A percentile compares a stretch with the other conserved stretches of the same genome.
These are phyloP conservation scores for Coremacera marginata DNA, from an alignment of 2,888 invertebrate species.

Conservation along the genomic window DNA sequence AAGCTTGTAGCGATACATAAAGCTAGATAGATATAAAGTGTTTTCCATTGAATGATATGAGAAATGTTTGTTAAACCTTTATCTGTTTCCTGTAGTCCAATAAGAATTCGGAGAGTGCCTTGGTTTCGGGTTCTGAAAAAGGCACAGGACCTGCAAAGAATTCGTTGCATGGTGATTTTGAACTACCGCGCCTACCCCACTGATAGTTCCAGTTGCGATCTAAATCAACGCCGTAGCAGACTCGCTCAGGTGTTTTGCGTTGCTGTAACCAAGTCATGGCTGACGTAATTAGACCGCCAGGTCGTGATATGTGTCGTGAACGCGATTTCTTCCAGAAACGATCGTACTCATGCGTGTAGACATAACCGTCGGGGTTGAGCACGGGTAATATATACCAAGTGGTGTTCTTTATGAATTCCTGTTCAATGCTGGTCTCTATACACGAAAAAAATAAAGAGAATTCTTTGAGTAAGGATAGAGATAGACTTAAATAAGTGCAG, in stretches of 20 bases:
- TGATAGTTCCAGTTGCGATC: constrained; percentile 84
- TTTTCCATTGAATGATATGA: neutral
- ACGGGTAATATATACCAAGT: constrained; percentile 82
- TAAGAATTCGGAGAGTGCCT: constrained; percentile 75
- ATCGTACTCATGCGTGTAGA: constrained; percentile 79
- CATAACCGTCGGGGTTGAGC: constrained; percentile 84
- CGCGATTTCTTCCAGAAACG: constrained; percentile 86
- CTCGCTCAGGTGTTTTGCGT: constrained; percentile 56
- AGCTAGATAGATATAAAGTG: constrained; percentile 66
- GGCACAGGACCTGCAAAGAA: constrained; percentile 79
- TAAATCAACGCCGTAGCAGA: constrained; percentile 81
- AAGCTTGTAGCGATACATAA: constrained; percentile 76
- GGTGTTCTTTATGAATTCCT: constrained; percentile 62
- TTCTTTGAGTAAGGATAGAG: no score
- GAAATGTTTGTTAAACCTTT: constrained; percentile 68
- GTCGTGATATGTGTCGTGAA: constrained; percentile 70
- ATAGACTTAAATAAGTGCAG: no score
- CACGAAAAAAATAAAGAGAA: neutral
- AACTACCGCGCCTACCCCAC: constrained; percentile 79
- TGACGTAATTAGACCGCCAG: constrained; percentile 61
- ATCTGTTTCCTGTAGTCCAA: constrained; percentile 74
- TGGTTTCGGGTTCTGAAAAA: constrained; percentile 84
- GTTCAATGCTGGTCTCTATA: constrained; percentile 57
- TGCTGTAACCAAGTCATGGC: constrained; percentile 67
- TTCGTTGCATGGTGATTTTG: constrained; percentile 81